Evolutionary conservation across 2,888 invertebrate species (phyloP).

Genomic region (Aleiodes testaceus): DNA sequence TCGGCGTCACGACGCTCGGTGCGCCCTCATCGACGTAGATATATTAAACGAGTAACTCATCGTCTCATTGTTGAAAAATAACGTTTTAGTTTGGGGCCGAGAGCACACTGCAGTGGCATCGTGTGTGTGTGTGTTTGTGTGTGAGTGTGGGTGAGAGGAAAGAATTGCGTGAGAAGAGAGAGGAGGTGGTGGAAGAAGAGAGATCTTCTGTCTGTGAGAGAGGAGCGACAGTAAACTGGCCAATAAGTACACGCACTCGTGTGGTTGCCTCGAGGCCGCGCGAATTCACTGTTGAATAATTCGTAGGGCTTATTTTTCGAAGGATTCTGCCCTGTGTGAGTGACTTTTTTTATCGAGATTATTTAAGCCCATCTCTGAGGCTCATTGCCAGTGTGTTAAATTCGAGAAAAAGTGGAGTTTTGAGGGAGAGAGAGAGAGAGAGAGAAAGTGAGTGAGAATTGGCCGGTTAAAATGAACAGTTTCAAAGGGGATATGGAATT

Average conservation of each 20-base stretch:
- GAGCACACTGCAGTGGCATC: neutral
- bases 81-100: neutral
- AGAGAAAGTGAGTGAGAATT: constrained; percentile 6
- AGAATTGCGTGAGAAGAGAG: constrained; percentile 10
- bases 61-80: neutral
- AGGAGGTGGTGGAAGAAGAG: neutral
- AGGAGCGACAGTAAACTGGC: constrained; percentile 1
- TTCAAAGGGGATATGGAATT: constrained; percentile 18
- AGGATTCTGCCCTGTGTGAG: neutral
- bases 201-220: constrained; percentile 12
- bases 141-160: neutral
- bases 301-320: neutral
- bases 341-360: neutral
- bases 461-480: neutral
- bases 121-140: no score
- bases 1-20: constrained; percentile 17
- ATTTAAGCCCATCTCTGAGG: constrained; percentile 7
- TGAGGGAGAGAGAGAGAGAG: no score
- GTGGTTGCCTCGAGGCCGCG: constrained; percentile 34
- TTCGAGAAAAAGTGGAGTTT: neutral
- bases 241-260: constrained; percentile 31
- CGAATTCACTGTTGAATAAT: constrained; percentile 9
- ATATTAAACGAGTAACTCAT: neutral
- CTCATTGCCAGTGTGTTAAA: neutral
- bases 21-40: constrained; percentile 32